Conservation (phyloP, 2,113 vertebrate species). For the Meles meles region DNA sequence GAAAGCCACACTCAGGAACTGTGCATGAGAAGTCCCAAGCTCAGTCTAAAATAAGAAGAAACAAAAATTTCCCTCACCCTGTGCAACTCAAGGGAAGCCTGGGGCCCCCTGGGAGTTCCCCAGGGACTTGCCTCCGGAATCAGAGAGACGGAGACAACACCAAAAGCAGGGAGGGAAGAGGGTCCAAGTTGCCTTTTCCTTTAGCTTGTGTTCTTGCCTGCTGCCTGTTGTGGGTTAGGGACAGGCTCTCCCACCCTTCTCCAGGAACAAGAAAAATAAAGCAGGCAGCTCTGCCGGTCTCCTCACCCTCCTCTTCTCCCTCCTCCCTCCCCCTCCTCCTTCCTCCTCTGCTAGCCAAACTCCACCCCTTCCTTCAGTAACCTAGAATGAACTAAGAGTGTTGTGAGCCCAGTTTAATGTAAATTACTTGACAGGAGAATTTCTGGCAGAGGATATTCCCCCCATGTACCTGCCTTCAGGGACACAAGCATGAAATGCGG, state of each 20-base stretch:
- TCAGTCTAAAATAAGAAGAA: not conserved
- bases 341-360: not conserved
- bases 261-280: not conserved
- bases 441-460: not conserved
- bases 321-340: too few relatives aligned
- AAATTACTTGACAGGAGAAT: not conserved
- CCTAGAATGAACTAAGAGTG: not conserved
- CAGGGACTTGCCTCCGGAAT: not conserved
- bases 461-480: not conserved
- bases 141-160: not conserved
- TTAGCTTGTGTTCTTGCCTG: not conserved
- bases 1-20: not conserved
- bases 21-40: not conserved
- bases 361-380: not conserved
- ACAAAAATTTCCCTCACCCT: not conserved
- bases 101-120: not conserved
- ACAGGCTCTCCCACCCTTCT: not conserved
- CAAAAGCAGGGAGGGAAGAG: not conserved
- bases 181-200: not conserved
- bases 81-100: rapidly evolving
- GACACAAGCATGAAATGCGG: not conserved
- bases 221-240: not conserved
- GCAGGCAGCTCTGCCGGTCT: not conserved
- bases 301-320: too few relatives aligned
- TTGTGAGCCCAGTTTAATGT: not conserved